Evolutionary conservation across 2,888 invertebrate genomes (phyloP).

Genomic region (Tenodera sinensis): DNA sequence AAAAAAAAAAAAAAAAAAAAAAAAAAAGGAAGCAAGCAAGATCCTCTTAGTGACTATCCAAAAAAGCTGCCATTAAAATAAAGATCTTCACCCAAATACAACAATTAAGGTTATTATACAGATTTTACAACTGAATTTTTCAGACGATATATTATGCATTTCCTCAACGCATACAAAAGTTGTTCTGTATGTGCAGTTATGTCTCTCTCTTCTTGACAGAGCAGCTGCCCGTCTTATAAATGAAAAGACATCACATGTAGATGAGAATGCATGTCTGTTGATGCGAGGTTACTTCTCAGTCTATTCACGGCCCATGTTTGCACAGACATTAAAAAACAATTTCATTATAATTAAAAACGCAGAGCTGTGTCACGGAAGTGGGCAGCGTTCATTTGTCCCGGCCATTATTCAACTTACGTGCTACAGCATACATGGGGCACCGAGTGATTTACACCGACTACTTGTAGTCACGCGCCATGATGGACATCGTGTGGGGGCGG

Average conservation of each 20-base stretch:
- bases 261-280: background rate
- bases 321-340: background rate
- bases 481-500: background rate
- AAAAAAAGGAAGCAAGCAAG: no score
- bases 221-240: background rate
- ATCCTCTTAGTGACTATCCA: no score
- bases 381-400: background rate
- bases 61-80: no score
- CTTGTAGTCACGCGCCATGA: background rate
- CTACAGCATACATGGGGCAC: background rate
- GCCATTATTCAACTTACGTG: background rate
- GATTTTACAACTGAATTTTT: no score
- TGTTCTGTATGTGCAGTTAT: no score
- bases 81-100: no score
- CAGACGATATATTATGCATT: no score
- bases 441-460: background rate
- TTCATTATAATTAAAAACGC: background rate
- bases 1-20: no score
- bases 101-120: no score
- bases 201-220: background rate
- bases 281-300: background rate
- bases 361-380: background rate
- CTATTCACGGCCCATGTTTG: background rate
- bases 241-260: background rate
- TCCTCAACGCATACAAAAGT: no score